These are phyloP conservation scores for Tragelaphus strepsiceros DNA, from an alignment of 2,113 vertebrate species.

Conservation along the genomic window DNA sequence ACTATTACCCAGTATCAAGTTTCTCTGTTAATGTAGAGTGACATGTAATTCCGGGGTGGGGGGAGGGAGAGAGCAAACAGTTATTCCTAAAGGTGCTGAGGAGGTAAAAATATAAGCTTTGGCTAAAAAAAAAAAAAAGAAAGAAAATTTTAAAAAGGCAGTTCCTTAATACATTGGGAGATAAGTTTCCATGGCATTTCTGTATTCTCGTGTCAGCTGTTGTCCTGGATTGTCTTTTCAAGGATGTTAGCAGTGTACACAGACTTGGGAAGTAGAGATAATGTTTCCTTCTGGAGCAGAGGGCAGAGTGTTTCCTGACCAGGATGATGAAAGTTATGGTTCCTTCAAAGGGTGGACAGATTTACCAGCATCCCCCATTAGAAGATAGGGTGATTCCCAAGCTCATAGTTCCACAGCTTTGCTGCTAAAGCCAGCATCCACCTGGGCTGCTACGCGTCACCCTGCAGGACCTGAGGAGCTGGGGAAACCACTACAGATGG, in stretches of 20 bases:
- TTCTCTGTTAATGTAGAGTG: neutral
- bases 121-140: neutral
- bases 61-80: neutral
- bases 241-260: neutral
- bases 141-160: neutral
- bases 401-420: neutral
- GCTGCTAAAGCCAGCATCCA: neutral
- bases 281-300: neutral
- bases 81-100: neutral
- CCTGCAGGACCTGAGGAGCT: fast-evolving
- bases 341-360: neutral
- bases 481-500: neutral
- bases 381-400: neutral
- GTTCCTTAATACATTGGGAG: neutral
- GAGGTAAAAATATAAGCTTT: neutral
- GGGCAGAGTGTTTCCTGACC: neutral
- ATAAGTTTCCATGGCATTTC: neutral
- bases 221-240: neutral
- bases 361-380: neutral
- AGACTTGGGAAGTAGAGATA: neutral
- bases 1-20: neutral
- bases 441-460: neutral
- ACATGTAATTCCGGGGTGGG: neutral
- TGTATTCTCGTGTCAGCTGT: neutral
- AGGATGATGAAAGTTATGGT: neutral